Conservation (phyloP, 2,888 invertebrate genomes). For the Troilus luridus region DNA sequence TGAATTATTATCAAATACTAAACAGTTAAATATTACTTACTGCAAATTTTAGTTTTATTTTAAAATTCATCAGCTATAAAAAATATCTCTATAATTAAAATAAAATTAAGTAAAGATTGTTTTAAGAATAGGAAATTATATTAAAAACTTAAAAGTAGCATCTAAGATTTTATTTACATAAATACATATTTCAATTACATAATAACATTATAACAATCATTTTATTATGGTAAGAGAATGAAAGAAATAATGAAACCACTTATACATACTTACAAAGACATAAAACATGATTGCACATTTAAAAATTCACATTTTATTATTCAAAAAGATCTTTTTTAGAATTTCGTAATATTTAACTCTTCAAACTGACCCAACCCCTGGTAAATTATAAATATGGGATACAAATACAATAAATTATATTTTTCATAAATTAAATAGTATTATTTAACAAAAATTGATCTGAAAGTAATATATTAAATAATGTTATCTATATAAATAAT, state of each 20-base stretch:
- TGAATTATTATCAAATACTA: too few species aligned
- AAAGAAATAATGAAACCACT: slow-evolving; percentile 21
- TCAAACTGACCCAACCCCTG: neutral
- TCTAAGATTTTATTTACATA: slow-evolving; percentile 45
- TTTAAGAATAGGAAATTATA: neutral
- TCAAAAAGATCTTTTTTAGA: neutral
- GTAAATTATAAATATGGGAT: neutral
- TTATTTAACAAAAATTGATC: neutral
- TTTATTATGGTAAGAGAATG: neutral
- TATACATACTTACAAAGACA: neutral
- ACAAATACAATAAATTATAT: neutral
- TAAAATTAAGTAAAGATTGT: neutral
- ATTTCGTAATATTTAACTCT: neutral
- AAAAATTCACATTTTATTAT: neutral
- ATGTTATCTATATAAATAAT: neutral
- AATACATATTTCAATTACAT: slow-evolving; percentile 27
- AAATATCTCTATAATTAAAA: too few species aligned
- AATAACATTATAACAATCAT: slow-evolving; percentile 40
- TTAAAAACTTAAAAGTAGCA: neutral
- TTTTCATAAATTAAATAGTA: neutral
- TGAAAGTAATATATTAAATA: neutral
- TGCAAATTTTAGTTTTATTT: too few species aligned
- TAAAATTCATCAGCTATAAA: too few species aligned
- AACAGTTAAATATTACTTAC: too few species aligned
- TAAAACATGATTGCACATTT: slow-evolving; percentile 37